A percentile compares a stretch with the other conserved stretches of the same genome.
Evolutionary conservation across 1,140 invertebrate genomes (phyloP).

Genomic region (Dreissena rostriformis): DNA sequence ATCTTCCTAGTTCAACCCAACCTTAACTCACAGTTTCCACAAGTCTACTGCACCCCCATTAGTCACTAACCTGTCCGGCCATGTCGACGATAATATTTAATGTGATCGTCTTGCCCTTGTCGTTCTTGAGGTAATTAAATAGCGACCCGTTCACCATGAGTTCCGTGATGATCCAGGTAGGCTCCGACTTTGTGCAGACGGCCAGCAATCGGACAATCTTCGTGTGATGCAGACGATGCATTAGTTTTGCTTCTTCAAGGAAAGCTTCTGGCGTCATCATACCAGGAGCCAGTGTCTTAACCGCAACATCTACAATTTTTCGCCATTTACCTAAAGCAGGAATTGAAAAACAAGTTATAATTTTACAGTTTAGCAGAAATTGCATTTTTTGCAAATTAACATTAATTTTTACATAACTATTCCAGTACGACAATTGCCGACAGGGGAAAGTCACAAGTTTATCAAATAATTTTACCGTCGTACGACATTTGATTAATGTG

Average conservation of each 20-base stretch:
- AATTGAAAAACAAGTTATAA: no score
- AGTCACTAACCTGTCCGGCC: slow-evolving; percentile 91
- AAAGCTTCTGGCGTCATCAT: slow-evolving; percentile 99
- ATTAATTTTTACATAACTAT: no score
- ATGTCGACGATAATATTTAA: slow-evolving; percentile 97
- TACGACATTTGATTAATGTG: no score
- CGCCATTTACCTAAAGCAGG: slow-evolving; percentile 94
- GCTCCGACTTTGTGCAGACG: slow-evolving; percentile 98
- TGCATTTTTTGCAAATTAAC: no score
- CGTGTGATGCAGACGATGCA: slow-evolving; percentile 97
- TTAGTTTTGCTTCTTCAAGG: slow-evolving; percentile 98
- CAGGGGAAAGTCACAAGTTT: no score
- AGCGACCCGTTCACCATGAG: slow-evolving; percentile 98
- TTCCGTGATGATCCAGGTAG: slow-evolving; percentile 99
- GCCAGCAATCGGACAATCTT: slow-evolving; percentile 99
- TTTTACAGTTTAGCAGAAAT: no score
- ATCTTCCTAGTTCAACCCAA: no score
- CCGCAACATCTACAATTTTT: slow-evolving; percentile 96
- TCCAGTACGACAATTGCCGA: no score
- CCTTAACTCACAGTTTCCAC: no score
- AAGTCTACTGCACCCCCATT: no score
- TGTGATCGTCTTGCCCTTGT: slow-evolving; percentile 87
- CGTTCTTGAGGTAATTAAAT: slow-evolving; percentile 87
- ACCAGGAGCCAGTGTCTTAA: slow-evolving; percentile 96
- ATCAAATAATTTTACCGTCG: no score